Evolutionary conservation across 2,888 invertebrate genomes (phyloP).

Genomic region (Stomorhina lunata): DNA sequence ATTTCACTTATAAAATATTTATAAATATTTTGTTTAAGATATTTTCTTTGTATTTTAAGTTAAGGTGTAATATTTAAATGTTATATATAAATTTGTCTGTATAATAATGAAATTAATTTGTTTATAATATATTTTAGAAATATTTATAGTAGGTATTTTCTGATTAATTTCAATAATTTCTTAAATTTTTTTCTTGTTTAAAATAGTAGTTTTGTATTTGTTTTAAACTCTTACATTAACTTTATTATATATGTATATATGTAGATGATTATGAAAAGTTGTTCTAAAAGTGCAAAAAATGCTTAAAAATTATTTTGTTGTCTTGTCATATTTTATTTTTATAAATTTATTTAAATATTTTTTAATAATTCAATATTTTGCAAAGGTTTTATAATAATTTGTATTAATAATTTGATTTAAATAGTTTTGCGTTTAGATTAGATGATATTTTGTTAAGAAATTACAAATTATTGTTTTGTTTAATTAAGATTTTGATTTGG

Average conservation of each 20-base stretch:
- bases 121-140: conserved; percentile 31
- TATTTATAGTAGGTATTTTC: too few species aligned
- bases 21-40: neutral
- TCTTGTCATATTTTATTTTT: neutral
- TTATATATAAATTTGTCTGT: too few species aligned
- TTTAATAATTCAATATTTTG: neutral
- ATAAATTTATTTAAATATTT: neutral
- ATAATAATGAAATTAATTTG: conserved; percentile 5
- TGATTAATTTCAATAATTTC: too few species aligned
- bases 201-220: conserved; percentile 26
- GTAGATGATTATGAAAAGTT: conserved; percentile 36
- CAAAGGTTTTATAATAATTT: neutral
- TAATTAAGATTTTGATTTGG: neutral
- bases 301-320: conserved; percentile 32
- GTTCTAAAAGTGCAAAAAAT: conserved; percentile 44
- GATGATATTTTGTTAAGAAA: neutral
- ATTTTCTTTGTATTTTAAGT: neutral
- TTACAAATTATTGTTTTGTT: neutral
- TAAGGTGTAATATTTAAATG: neutral
- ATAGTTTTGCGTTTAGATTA: conserved; percentile 43
- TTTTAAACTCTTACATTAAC: conserved; percentile 32
- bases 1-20: conserved; percentile 41
- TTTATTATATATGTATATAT: too few species aligned
- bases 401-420: neutral
- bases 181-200: neutral